Conservation (phyloP, 2,888 invertebrate genomes). For the Noctua janthe region DNA sequence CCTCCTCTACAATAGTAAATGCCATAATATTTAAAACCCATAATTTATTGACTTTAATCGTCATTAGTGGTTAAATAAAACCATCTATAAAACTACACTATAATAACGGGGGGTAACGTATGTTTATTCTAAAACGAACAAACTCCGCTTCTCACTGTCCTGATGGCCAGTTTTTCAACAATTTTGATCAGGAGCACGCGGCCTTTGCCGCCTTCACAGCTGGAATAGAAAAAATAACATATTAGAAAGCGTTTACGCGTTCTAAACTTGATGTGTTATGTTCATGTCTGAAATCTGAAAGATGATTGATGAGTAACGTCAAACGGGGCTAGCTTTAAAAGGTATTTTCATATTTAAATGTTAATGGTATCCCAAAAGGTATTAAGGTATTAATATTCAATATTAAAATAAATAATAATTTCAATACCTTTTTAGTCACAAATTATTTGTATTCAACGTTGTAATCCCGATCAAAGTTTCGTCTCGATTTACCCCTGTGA, state of each 20-base stretch:
- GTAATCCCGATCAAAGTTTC: too few species aligned
- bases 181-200: conserved; percentile 86
- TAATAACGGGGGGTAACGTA: conserved; percentile 1
- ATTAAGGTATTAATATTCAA: too few species aligned
- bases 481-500: too few species aligned
- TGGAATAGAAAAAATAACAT: conserved; percentile 68
- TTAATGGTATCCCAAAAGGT: too few species aligned
- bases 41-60: conserved; percentile 26
- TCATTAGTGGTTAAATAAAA: conserved; percentile 41
- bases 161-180: conserved; percentile 57
- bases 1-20: conserved; percentile 42
- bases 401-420: too few species aligned
- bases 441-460: too few species aligned
- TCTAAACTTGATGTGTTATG: background rate
- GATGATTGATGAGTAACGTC: too few species aligned
- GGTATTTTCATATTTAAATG: too few species aligned
- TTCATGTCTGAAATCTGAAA: background rate
- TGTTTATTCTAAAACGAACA: conserved; percentile 87
- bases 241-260: background rate
- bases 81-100: conserved; percentile 21
- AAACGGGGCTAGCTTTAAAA: too few species aligned
- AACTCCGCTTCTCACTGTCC: conserved; percentile 67
- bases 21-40: conserved; percentile 37
- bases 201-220: conserved; percentile 90
- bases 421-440: too few species aligned